These are phyloP conservation scores for Erpobdella octoculata DNA, from an alignment of 2,888 invertebrate genomes.

Conservation along the genomic window DNA sequence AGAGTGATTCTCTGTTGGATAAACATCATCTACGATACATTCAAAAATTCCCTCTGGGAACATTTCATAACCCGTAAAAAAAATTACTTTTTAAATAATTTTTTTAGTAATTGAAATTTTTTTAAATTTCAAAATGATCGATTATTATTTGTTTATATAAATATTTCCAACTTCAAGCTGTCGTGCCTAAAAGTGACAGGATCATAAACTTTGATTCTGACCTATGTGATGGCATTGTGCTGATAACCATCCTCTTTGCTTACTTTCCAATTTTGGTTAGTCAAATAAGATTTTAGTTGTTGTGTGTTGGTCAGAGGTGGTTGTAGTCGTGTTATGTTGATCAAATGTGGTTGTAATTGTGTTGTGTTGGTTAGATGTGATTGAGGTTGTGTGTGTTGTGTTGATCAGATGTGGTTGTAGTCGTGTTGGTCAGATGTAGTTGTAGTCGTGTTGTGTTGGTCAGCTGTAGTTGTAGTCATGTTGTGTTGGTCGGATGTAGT, in stretches of 20 bases:
- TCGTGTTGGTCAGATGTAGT: neutral
- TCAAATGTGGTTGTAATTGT: too few species aligned
- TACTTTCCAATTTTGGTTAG: slow-evolving; percentile 51
- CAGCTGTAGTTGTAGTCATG: too few species aligned
- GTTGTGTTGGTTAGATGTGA: too few species aligned
- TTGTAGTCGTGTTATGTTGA: neutral
- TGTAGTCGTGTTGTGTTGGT: neutral
- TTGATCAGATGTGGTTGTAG: too few species aligned
- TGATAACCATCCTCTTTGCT: slow-evolving; percentile 50
- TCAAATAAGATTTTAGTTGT: neutral
- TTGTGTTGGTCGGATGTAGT: too few species aligned
- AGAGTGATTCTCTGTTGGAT: slow-evolving; percentile 51
- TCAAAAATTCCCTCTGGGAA: neutral
- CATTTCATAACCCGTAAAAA: neutral
- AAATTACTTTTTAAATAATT: neutral
- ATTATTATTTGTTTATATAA: too few species aligned
- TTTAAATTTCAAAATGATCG: neutral
- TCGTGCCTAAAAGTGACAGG: too few species aligned
- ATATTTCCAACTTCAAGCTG: too few species aligned
- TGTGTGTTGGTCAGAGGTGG: neutral
- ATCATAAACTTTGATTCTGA: slow-evolving; percentile 53
- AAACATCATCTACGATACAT: slow-evolving; percentile 38
- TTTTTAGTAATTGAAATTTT: neutral
- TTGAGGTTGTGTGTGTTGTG: too few species aligned
- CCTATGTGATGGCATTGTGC: slow-evolving; percentile 51